Conservation (phyloP, 2,797 vertebrate genomes). For the Enteromius afrohamiltoni region DNA sequence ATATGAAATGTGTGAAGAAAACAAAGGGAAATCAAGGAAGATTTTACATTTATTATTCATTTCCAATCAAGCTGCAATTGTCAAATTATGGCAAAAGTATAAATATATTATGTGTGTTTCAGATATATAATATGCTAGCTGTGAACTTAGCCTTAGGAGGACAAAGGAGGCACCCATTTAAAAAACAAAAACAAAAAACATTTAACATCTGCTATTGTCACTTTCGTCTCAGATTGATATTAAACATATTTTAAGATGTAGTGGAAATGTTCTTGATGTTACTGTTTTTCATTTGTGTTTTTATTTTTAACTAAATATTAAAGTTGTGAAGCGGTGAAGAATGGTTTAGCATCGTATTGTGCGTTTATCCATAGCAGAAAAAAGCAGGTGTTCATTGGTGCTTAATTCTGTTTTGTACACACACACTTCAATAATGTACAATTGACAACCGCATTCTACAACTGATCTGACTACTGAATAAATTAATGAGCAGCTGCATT, state of each 20-base stretch:
- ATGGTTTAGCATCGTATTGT: neutral
- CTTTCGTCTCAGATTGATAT: neutral
- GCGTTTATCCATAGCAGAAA: neutral
- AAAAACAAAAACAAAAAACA: neutral
- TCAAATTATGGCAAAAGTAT: neutral
- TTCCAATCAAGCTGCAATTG: constrained; percentile 1
- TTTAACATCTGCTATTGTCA: neutral
- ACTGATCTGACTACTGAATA: neutral
- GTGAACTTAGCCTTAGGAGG: neutral
- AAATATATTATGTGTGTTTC: neutral
- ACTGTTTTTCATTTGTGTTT: neutral
- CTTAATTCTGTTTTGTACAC: neutral
- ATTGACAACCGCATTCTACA: neutral
- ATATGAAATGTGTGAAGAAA: constrained; percentile 27
- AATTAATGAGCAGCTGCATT: neutral
- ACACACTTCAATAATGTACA: neutral
- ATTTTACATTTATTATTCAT: neutral
- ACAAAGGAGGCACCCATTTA: neutral
- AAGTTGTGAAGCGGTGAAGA: neutral
- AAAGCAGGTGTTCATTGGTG: neutral
- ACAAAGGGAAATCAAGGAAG: constrained; percentile 15
- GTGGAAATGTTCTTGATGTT: neutral
- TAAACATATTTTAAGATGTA: neutral
- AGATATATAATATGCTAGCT: neutral
- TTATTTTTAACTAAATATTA: neutral